phyloP scores from a whole-genome alignment of 2,888 invertebrate genomes.

The Leptinotarsa peninsularis region DNA sequence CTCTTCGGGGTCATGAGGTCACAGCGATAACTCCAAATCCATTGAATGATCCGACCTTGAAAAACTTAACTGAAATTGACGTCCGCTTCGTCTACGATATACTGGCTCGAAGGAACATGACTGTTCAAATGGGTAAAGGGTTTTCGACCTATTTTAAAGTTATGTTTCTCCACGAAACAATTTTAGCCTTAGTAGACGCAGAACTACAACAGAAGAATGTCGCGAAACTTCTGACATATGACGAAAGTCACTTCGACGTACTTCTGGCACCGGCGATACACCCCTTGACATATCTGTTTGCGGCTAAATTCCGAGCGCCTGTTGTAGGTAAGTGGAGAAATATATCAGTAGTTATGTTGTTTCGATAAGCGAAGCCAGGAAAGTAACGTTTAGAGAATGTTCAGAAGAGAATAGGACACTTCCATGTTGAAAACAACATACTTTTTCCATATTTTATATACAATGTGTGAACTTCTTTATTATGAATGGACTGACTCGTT shows the following conservation, averaged over 20 bases:
- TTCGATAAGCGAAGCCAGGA: not conserved
- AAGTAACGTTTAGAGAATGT: not conserved
- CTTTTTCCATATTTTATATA: too few relatives aligned
- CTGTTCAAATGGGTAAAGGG: not conserved
- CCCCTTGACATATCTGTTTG: conserved; percentile 13
- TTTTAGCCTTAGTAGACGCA: not conserved
- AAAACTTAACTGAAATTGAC: conserved; percentile 65
- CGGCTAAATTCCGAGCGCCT: conserved; percentile 5
- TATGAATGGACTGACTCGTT: too few relatives aligned
- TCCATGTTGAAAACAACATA: too few relatives aligned
- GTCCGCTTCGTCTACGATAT: conserved; percentile 58
- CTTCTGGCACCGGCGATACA: conserved; percentile 3
- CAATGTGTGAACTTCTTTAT: too few relatives aligned
- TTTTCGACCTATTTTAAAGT: not conserved
- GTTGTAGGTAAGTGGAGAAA: conserved; percentile 57
- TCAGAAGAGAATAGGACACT: too few relatives aligned
- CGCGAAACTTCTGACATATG: not conserved
- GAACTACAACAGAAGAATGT: conserved; percentile 12
- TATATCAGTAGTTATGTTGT: too few relatives aligned
- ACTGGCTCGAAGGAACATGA: conserved; percentile 29
- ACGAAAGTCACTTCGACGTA: conserved; percentile 9
- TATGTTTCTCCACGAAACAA: not conserved
- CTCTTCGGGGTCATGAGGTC: conserved; percentile 67
- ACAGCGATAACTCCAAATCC: conserved; percentile 66
- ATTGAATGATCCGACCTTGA: conserved; percentile 59